A percentile compares a stretch with the other conserved stretches of the same genome.
These are phyloP conservation scores for Julus scanicus DNA, from an alignment of 2,888 invertebrate genomes.

Conservation along the genomic window DNA sequence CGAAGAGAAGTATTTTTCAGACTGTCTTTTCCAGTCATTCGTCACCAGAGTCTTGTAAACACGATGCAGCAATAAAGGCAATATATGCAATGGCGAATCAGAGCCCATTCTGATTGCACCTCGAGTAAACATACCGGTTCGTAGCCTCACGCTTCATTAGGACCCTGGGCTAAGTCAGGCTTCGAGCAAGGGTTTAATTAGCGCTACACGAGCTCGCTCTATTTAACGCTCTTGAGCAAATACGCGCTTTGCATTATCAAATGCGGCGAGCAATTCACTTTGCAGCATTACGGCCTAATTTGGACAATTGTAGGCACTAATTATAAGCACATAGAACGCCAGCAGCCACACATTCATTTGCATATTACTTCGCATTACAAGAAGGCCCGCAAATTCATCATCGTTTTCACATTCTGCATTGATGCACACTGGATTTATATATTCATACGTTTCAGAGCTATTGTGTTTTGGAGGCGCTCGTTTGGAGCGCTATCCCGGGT, in stretches of 20 bases:
- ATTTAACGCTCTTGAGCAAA: slow-evolving; percentile 3
- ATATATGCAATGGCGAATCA: not conserved
- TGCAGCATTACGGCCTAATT: slow-evolving; percentile 24
- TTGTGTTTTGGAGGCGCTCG: no score
- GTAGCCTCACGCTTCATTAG: slow-evolving; percentile 23
- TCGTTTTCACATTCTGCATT: not conserved
- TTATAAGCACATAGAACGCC: not conserved
- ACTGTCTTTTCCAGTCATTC: not conserved
- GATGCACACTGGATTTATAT: not conserved
- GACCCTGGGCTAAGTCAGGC: not conserved
- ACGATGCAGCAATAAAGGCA: not conserved
- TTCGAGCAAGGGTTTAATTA: slow-evolving; percentile 30
- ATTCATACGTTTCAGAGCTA: not conserved
- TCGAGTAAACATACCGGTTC: not conserved
- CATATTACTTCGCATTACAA: not conserved
- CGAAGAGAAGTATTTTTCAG: no score
- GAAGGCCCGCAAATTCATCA: not conserved
- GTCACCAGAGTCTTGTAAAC: not conserved
- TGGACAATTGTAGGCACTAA: slow-evolving; percentile 4
- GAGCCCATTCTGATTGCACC: not conserved
- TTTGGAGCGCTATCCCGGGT: no score
- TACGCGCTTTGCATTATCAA: slow-evolving; percentile 37
- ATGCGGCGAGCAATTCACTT: slow-evolving; percentile 22
- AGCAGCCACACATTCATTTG: not conserved
- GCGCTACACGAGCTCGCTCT: not conserved